Evolutionary conservation across 2,888 invertebrate genomes (phyloP), one percentile per base, ranked within the genome.

Genomic region (Theristus sp.): DNA sequence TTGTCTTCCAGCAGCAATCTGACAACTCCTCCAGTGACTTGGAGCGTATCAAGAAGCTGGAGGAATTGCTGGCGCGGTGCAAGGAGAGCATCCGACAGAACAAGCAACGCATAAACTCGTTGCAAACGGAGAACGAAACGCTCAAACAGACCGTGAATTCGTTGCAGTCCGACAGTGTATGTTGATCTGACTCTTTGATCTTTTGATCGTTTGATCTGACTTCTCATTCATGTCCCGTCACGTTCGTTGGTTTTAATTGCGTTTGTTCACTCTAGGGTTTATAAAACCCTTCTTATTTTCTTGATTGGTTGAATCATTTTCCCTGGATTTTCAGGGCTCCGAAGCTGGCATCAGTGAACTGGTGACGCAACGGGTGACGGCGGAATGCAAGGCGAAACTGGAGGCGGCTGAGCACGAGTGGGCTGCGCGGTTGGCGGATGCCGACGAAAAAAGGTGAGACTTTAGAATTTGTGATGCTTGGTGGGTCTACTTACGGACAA

Each of bases 111-210:
- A 66, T 70, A n/a, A 62, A 64, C 24, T 57, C 65, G 56, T 60
- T 70, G 54, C 63, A 74, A 17, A 71, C 72, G 31, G 73, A 75
- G 60, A 74, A 75, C 60, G 70, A 75, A 6, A 68, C 72, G 60
- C 65, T 74, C 10, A 73, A 73, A 63, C 65, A 69, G 56, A 68
- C 68, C 57, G 58, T 71, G 10, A 29, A 2, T 2, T 25, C 26
- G 17, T 24, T 55, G 13, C 30, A 59, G 29, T 24, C 28, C 1
- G 62, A 62, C 47, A 30, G 61, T 27, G 58, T 61, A 6, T 27
- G 54, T 25, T 27, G 26, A 6, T 10, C 29, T n/a, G n/a, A n/a
- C n/a, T n/a, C n/a, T n/a, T n/a, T 52, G 10, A 6, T n/a, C 52
- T 24, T n/a, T 24, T 46, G 46, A 13, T 46, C 46, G 13, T 22